Evolutionary conservation across 2,113 vertebrate genomes (phyloP).

Genomic region (Irena cyanogastra): DNA sequence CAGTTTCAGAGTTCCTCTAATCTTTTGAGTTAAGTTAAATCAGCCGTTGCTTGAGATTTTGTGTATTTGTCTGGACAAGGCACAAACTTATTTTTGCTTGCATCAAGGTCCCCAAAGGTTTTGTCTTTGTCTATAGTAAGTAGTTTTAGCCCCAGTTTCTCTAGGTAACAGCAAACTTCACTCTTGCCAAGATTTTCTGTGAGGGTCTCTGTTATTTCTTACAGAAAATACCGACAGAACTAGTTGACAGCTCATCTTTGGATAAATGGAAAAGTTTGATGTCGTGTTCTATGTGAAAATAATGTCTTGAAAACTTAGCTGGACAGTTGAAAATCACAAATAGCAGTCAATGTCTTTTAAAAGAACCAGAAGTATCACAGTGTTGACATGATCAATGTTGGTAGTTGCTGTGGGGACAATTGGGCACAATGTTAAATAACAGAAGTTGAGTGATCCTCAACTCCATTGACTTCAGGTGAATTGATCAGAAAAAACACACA

Average conservation of each 20-base stretch:
- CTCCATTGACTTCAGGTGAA: neutral
- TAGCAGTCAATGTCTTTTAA: neutral
- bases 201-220: neutral
- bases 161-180: neutral
- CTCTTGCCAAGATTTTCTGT: neutral
- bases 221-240: neutral
- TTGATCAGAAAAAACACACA: neutral
- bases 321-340: neutral
- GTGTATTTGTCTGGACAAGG: neutral
- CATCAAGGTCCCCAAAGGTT: neutral
- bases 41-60: neutral
- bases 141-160: neutral
- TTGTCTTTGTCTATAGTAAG: neutral
- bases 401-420: neutral
- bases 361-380: rapidly evolving
- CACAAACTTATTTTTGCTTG: neutral
- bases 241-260: neutral
- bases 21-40: neutral
- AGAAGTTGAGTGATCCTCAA: neutral
- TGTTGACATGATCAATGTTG: neutral
- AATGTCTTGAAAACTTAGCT: neutral
- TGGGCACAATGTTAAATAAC: neutral
- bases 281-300: neutral
- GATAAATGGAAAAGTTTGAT: neutral
- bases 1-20: neutral